These are phyloP conservation scores for Brachyistius frenatus DNA, from an alignment of 2,113 vertebrate genomes.

Conservation along the genomic window DNA sequence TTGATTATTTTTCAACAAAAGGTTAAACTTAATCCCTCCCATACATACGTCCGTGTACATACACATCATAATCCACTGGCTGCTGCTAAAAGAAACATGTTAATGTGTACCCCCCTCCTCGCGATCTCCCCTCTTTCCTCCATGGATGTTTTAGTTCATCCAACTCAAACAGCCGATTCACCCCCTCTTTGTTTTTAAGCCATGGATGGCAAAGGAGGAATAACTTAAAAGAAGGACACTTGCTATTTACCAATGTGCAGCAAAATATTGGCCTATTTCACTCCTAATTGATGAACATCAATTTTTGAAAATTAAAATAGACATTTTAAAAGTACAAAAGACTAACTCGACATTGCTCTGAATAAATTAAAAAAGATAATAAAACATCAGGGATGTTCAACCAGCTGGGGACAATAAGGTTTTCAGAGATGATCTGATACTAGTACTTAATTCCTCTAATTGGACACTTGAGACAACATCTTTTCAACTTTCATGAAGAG, in stretches of 20 bases:
- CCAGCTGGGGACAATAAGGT: constrained; percentile 32
- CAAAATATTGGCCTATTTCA: neutral
- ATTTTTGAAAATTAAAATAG: neutral
- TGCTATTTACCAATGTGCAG: neutral
- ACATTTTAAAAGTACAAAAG: constrained; percentile 16
- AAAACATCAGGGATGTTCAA: constrained; percentile 25
- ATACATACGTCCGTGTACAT: neutral
- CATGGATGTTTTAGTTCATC: constrained; percentile 1
- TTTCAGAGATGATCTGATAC: constrained; percentile 28
- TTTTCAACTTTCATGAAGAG: constrained; percentile 10
- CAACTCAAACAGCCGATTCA: constrained; percentile 27
- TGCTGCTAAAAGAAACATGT: constrained; percentile 14
- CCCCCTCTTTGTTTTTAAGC: constrained; percentile 25
- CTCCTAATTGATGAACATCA: neutral
- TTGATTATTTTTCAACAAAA: constrained; percentile 28
- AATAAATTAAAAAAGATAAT: constrained; percentile 22
- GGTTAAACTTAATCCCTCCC: constrained; percentile 24
- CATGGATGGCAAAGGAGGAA: constrained; percentile 18
- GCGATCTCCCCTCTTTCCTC: neutral
- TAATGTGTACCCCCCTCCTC: neutral
- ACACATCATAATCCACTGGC: constrained; percentile 13
- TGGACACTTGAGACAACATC: constrained; percentile 43
- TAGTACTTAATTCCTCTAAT: constrained; percentile 27
- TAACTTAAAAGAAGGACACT: constrained; percentile 17
- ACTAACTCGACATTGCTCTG: neutral